Evolutionary conservation across 2,797 vertebrate species (phyloP).

Genomic region (Pantherophis vulpinus): DNA sequence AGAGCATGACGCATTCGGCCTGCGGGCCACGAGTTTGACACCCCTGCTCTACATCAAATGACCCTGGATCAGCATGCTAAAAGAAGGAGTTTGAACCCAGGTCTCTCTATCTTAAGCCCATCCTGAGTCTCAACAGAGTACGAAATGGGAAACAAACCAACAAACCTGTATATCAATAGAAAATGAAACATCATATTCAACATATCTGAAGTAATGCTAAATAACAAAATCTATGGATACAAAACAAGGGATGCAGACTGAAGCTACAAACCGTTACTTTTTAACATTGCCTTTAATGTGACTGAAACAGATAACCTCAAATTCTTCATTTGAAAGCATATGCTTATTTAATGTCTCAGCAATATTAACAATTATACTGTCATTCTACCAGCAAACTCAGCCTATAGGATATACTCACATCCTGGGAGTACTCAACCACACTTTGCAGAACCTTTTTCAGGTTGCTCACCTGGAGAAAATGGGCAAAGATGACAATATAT

Average conservation of each 20-base stretch:
- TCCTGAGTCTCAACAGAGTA: background rate
- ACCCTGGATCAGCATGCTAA: background rate
- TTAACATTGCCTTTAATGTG: background rate
- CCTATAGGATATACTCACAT: slow-evolving; percentile 73
- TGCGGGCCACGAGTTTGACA: no score
- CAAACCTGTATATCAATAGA: background rate
- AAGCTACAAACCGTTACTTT: background rate
- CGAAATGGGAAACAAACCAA: background rate
- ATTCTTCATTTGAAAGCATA: background rate
- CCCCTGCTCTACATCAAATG: background rate
- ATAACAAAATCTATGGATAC: background rate
- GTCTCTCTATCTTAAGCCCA: background rate
- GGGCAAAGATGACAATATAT: background rate
- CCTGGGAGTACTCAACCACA: slow-evolving; percentile 86
- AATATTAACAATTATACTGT: background rate
- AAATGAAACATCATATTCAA: background rate
- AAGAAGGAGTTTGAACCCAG: background rate
- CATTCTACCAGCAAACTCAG: background rate
- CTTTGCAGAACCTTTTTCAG: slow-evolving; percentile 87
- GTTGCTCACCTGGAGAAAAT: slow-evolving; percentile 77
- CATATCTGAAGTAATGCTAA: background rate
- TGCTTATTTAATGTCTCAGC: background rate
- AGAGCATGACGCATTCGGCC: no score
- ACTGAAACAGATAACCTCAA: background rate
- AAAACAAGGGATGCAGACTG: background rate